phyloP scores from a whole-genome alignment of 1,140 invertebrate genomes.

The Dryas iulia region DNA sequence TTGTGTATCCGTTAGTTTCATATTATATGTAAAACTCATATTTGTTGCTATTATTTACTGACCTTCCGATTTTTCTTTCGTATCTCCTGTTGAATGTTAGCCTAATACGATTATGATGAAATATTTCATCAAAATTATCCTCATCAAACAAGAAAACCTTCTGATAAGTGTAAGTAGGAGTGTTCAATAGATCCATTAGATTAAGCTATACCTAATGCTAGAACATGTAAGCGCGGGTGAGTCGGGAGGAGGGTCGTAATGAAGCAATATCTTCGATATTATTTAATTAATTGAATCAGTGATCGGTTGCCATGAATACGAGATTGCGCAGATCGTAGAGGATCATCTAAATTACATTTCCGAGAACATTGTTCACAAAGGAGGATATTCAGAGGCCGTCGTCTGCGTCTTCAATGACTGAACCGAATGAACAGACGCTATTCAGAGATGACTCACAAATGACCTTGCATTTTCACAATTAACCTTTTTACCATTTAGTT shows the following conservation, averaged over 20 bases:
- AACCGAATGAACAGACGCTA: not conserved
- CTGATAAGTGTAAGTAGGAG: no score
- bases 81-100: no score
- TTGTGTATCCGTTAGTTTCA: not conserved
- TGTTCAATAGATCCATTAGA: no score
- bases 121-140: no score
- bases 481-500: no score
- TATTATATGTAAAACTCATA: not conserved
- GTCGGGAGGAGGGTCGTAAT: not conserved
- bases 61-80: no score
- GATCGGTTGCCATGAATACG: not conserved
- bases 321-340: not conserved
- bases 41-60: no score
- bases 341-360: constrained; percentile 2
- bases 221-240: not conserved
- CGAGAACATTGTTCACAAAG: not conserved
- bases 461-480: not conserved
- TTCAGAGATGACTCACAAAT: not conserved
- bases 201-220: not conserved
- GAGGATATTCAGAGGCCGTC: not conserved
- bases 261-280: not conserved
- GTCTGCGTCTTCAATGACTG: not conserved
- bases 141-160: no score
- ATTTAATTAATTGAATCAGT: not conserved
- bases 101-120: no score